Evolutionary conservation across 2,888 invertebrate species (phyloP).

Genomic region (Aleiodes alternator): DNA sequence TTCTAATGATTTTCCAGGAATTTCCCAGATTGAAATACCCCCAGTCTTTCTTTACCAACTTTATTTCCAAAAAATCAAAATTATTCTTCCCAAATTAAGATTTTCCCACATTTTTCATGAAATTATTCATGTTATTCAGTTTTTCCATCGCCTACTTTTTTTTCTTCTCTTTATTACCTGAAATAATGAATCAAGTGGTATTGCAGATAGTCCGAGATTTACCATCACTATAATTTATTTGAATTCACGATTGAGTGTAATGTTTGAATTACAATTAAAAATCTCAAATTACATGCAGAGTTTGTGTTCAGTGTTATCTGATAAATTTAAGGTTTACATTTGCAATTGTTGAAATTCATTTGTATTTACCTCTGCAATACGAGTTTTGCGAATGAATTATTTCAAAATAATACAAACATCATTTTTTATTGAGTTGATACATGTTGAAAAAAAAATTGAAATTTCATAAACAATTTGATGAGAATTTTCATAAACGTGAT

Average conservation of each 20-base stretch:
- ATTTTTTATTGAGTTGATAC: neutral
- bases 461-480: no score
- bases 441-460: no score
- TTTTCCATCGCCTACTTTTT: conserved; percentile 59
- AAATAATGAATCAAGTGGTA: conserved; percentile 6
- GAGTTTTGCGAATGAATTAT: conserved; percentile 24
- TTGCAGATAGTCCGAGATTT: conserved; percentile 8
- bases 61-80: no score
- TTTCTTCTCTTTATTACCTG: neutral
- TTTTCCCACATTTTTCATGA: no score
- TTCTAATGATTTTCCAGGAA: no score
- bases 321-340: no score
- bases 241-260: neutral
- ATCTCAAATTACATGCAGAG: neutral
- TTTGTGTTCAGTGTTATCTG: no score
- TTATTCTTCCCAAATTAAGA: no score
- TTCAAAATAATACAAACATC: conserved; percentile 21
- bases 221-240: neutral
- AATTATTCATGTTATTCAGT: neutral
- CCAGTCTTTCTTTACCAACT: no score
- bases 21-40: no score
- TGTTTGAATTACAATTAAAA: neutral
- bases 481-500: no score
- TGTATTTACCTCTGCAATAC: neutral
- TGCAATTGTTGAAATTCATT: no score